phyloP scores from a whole-genome alignment of 2,797 vertebrate genomes.

The Pelochelys cantorii region DNA sequence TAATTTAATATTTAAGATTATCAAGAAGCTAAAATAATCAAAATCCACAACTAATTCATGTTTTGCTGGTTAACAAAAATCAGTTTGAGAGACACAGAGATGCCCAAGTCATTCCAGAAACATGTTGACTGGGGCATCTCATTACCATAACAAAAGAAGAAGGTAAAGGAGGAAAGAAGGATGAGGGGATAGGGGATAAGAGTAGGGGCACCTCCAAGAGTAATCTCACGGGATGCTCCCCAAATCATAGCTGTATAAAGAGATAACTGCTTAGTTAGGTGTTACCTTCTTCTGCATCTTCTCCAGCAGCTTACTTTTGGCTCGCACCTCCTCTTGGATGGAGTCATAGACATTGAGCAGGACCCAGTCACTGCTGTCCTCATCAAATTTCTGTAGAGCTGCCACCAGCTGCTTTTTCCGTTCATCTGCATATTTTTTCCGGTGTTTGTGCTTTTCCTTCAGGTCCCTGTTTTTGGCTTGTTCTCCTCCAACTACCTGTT shows the following conservation, averaged over 20 bases:
- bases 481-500: slow-evolving; percentile 89
- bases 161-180: background rate
- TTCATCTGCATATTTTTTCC: slow-evolving; percentile 85
- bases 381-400: slow-evolving; percentile 81
- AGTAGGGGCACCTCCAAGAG: background rate
- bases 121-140: background rate
- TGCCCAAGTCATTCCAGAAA: background rate
- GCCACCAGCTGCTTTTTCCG: slow-evolving; percentile 85
- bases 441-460: slow-evolving; percentile 82
- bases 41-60: background rate
- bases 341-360: slow-evolving; percentile 89
- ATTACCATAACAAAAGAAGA: fast-evolving
- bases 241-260: fast-evolving
- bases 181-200: background rate
- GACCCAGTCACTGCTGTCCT: slow-evolving; percentile 86
- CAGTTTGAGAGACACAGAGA: background rate
- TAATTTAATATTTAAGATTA: background rate
- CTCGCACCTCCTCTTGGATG: slow-evolving; percentile 90
- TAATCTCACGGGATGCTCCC: background rate
- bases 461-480: slow-evolving; percentile 90
- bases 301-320: slow-evolving; percentile 87
- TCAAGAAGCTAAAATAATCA: background rate
- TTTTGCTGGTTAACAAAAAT: background rate
- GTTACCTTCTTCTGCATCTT: slow-evolving; percentile 90
- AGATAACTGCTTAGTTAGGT: background rate